Evolutionary conservation across 1,140 invertebrate species (phyloP).

Genomic region (Nasonia giraulti): DNA sequence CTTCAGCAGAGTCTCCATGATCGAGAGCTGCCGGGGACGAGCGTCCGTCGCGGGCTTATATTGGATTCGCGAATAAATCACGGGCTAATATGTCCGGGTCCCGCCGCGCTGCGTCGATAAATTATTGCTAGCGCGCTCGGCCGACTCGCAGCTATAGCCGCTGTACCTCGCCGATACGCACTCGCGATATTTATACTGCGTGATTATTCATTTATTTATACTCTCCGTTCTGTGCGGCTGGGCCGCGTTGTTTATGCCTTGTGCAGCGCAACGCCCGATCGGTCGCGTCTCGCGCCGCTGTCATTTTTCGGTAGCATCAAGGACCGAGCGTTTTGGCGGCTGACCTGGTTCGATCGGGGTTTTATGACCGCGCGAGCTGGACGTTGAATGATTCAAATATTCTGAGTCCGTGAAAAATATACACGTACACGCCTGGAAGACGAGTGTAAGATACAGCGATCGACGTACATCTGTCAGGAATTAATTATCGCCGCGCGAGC

Average conservation of each 20-base stretch:
- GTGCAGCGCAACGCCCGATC: not conserved
- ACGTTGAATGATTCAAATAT: not conserved
- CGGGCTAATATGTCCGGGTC: constrained; percentile 58
- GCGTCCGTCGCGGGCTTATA: constrained; percentile 51
- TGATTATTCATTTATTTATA: constrained; percentile 65
- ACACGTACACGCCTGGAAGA: too few relatives aligned
- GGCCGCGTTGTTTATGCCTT: constrained; percentile 50
- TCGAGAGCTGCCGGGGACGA: not conserved
- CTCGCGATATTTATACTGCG: constrained; percentile 63
- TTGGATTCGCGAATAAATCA: constrained; percentile 65
- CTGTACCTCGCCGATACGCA: constrained; percentile 48
- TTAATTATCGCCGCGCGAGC: constrained; percentile 16
- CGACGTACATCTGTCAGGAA: not conserved
- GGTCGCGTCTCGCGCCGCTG: not conserved
- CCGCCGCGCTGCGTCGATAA: constrained; percentile 57
- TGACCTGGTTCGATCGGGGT: constrained; percentile 3
- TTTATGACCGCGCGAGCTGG: not conserved
- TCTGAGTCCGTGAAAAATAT: too few relatives aligned
- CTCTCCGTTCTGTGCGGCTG: not conserved
- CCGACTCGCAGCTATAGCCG: not conserved
- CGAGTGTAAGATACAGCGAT: too few relatives aligned
- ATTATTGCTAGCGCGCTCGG: constrained; percentile 55
- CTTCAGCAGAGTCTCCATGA: too few relatives aligned
- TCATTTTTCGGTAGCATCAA: constrained; percentile 16
- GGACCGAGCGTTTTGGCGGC: not conserved